These are phyloP conservation scores for Crotalus tigris DNA, from an alignment of 2,113 vertebrate genomes.

Conservation along the genomic window DNA sequence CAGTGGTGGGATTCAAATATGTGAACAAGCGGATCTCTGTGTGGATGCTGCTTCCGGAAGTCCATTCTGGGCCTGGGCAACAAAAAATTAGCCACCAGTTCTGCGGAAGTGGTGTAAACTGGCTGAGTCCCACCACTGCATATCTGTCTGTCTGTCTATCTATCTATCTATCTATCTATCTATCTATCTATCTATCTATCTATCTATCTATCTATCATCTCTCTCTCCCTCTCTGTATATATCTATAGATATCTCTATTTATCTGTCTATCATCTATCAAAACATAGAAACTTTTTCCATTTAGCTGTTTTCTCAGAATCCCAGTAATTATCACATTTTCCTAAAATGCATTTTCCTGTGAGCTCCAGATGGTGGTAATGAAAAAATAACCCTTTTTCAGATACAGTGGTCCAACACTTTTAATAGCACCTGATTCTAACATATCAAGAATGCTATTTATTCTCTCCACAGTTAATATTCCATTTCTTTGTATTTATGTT, in stretches of 20 bases:
- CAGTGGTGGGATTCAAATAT: no score
- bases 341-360: not conserved
- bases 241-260: no score
- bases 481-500: not conserved
- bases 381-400: not conserved
- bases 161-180: not conserved
- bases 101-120: no score
- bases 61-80: no score
- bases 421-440: not conserved
- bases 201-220: no score
- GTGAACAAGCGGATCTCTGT: no score
- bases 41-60: no score
- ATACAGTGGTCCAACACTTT: not conserved
- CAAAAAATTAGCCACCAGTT: no score
- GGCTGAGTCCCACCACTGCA: no score
- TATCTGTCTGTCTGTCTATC: no score
- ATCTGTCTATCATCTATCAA: not conserved
- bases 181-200: not conserved
- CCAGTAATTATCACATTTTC: not conserved
- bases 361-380: not conserved
- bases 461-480: not conserved
- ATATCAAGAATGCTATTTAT: not conserved
- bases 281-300: not conserved
- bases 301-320: not conserved
- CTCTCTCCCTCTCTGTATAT: no score